These are phyloP conservation scores for Clarias platycephalus DNA, from an alignment of 2,797 vertebrate genomes.

Conservation along the genomic window DNA sequence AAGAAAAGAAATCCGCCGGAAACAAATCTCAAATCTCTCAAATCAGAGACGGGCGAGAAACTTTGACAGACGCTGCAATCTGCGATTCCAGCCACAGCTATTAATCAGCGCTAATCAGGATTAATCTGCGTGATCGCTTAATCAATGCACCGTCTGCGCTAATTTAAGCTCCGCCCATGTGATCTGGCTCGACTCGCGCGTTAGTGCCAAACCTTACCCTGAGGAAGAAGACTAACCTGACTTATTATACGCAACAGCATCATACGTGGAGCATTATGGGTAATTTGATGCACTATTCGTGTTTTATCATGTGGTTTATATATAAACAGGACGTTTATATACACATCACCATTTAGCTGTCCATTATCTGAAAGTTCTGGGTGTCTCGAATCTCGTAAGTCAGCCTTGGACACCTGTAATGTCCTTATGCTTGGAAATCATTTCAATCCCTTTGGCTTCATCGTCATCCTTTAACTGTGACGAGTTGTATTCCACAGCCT, in stretches of 20 bases:
- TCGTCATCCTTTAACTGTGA: background rate
- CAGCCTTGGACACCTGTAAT: background rate
- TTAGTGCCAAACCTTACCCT: background rate
- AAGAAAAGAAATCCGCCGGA: background rate
- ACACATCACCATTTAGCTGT: background rate
- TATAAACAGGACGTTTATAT: background rate
- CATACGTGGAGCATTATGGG: background rate
- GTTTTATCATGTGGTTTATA: background rate
- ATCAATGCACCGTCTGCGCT: background rate
- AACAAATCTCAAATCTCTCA: background rate
- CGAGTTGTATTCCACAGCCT: too few relatives aligned
- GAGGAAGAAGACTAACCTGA: background rate
- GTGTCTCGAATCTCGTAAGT: background rate
- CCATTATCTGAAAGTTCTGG: background rate
- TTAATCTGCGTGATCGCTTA: background rate
- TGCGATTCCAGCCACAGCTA: background rate
- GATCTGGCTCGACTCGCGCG: background rate
- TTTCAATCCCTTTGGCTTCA: background rate
- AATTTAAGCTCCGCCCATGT: background rate
- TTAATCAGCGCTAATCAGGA: constrained; percentile 12
- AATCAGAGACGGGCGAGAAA: background rate
- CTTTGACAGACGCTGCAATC: background rate
- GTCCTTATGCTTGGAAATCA: background rate
- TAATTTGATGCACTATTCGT: background rate
- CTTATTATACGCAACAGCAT: too few relatives aligned